Conservation (phyloP, 2,888 invertebrate genomes). For the Tenthredo distinguenda region DNA sequence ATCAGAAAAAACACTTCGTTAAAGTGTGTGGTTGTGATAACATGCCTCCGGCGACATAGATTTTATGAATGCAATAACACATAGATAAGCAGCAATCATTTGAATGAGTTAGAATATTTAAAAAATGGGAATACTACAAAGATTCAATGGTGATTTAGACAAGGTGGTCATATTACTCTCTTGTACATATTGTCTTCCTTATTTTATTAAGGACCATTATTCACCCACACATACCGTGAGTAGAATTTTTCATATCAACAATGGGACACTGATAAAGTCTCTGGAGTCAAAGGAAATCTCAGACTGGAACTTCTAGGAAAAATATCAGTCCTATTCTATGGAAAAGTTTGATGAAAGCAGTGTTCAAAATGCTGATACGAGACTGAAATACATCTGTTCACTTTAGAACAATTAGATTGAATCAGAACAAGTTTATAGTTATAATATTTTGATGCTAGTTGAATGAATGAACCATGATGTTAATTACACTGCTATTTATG, state of each 20-base stretch:
- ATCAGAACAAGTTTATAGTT: not conserved
- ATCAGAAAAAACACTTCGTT: not conserved
- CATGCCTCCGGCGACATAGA: conserved; percentile 12
- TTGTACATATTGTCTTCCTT: not conserved
- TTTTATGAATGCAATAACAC: conserved; percentile 8
- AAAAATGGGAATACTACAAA: not conserved
- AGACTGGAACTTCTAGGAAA: not conserved
- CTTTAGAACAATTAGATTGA: no score
- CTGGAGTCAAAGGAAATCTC: not conserved
- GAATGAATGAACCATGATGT: not conserved
- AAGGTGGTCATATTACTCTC: not conserved
- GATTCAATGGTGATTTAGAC: not conserved
- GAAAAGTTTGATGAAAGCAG: not conserved
- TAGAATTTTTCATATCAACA: not conserved
- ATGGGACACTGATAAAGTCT: not conserved
- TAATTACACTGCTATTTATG: not conserved
- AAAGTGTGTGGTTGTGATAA: conserved; percentile 26
- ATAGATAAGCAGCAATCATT: not conserved
- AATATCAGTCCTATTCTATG: not conserved
- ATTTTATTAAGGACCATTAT: not conserved
- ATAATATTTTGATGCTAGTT: not conserved
- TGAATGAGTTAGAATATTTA: not conserved
- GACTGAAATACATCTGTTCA: not conserved
- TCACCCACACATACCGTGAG: not conserved
- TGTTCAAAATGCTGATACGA: not conserved